Conservation (phyloP, 2,113 vertebrate genomes). For the Oncorhynchus tshawytscha region DNA sequence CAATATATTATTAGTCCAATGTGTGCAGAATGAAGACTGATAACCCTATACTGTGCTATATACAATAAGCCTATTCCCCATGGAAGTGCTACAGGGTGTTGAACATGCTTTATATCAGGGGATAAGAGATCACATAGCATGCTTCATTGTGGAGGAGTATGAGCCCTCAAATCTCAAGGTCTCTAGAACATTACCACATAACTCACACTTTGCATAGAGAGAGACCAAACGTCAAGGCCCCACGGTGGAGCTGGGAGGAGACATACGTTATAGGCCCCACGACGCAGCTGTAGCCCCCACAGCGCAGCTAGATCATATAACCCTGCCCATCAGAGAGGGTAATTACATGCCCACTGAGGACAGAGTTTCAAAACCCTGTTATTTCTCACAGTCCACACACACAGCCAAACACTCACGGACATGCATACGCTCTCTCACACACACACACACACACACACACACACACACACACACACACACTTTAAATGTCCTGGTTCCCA, state of each 20-base stretch:
- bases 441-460: too few species aligned
- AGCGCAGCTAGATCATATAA: not conserved
- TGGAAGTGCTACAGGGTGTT: not conserved
- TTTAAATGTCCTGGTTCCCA: constrained; percentile 24
- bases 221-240: not conserved
- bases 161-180: constrained; percentile 31
- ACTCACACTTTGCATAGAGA: not conserved
- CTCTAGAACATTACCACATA: constrained; percentile 22
- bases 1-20: not conserved
- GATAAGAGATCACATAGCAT: not conserved
- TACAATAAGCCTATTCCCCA: not conserved
- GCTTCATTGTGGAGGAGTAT: not conserved
- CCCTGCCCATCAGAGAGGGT: constrained; percentile 9
- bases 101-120: not conserved
- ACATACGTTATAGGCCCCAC: not conserved
- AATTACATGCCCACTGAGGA: constrained; percentile 55
- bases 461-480: not conserved
- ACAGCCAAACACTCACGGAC: too few species aligned
- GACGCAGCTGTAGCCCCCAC: not conserved
- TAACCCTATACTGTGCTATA: not conserved
- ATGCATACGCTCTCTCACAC: too few species aligned
- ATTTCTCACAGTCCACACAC: too few species aligned
- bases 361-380: constrained; percentile 45
- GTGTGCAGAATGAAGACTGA: not conserved
- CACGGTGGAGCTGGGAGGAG: not conserved